Conservation (phyloP, 2,888 invertebrate genomes). For the Himalopsyche japonica region DNA sequence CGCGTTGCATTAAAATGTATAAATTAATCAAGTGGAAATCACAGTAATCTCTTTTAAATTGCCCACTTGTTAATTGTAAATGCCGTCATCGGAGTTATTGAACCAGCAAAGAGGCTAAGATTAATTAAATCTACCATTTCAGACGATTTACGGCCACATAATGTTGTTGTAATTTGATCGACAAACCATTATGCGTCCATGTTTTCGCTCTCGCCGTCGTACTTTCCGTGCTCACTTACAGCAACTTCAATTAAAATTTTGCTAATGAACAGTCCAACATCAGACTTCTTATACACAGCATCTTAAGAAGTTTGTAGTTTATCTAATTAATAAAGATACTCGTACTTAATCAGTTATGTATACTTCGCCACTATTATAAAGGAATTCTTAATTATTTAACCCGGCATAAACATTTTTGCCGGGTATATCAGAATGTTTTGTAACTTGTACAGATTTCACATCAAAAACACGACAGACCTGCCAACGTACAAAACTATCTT, state of each 20-base stretch:
- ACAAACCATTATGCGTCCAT: not conserved
- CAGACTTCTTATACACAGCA: not conserved
- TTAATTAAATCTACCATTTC: not conserved
- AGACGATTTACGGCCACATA: not conserved
- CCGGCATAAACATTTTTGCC: too few species aligned
- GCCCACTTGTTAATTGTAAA: not conserved
- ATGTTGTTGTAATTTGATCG: not conserved
- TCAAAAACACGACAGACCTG: too few species aligned
- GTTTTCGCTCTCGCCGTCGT: not conserved
- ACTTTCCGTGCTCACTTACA: not conserved
- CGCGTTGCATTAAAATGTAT: not conserved
- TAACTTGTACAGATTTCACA: too few species aligned
- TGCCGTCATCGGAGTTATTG: not conserved
- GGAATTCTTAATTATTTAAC: too few species aligned
- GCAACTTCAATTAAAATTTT: not conserved
- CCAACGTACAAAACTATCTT: too few species aligned
- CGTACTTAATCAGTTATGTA: too few species aligned
- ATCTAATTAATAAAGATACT: too few species aligned
- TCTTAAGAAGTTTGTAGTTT: too few species aligned
- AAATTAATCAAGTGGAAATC: not conserved
- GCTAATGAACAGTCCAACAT: not conserved
- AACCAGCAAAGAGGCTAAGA: not conserved
- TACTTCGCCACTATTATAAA: too few species aligned
- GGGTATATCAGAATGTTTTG: too few species aligned
- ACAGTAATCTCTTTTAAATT: not conserved